A percentile compares a stretch with the other conserved stretches of the same genome.
phyloP scores from a whole-genome alignment of 2,113 vertebrate species.

The Pseudopipra pipra region DNA sequence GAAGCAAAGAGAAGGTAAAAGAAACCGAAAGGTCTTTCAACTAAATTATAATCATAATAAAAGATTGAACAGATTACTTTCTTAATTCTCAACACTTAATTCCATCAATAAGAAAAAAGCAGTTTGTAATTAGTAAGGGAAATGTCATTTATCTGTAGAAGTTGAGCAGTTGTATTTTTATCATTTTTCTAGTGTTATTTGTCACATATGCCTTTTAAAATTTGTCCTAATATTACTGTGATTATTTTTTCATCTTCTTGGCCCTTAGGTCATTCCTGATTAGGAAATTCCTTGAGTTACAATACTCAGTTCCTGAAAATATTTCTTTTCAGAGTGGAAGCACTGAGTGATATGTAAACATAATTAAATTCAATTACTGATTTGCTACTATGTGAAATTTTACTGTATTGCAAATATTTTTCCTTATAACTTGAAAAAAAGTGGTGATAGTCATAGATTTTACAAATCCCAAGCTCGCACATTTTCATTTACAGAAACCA shows the following conservation, averaged over 20 bases:
- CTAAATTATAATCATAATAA: slow-evolving; percentile 16
- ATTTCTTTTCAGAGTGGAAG: slow-evolving; percentile 28
- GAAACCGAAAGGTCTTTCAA: slow-evolving; percentile 22
- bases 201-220: slow-evolving; percentile 7
- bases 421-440: slow-evolving; percentile 29
- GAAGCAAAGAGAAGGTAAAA: background rate
- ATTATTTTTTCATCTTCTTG: slow-evolving; percentile 14
- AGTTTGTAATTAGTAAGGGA: slow-evolving; percentile 31
- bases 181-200: background rate
- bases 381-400: slow-evolving; percentile 18
- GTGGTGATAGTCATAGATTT: background rate
- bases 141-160: slow-evolving; percentile 4
- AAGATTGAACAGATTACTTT: slow-evolving; percentile 32
- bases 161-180: slow-evolving; percentile 30
- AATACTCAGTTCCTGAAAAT: slow-evolving; percentile 25
- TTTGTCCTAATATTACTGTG: slow-evolving; percentile 15
- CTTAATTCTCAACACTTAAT: slow-evolving; percentile 49
- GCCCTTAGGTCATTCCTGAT: slow-evolving; percentile 23
- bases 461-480: slow-evolving; percentile 25
- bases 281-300: slow-evolving; percentile 7
- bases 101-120: slow-evolving; percentile 40
- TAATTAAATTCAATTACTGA: slow-evolving; percentile 34
- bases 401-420: slow-evolving; percentile 36
- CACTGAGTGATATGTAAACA: slow-evolving; percentile 37
- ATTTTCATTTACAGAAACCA: slow-evolving; percentile 40